Base-by-base conservation (phyloP, 2,113 vertebrate genomes). In the Podarcis cretensis region DNA sequence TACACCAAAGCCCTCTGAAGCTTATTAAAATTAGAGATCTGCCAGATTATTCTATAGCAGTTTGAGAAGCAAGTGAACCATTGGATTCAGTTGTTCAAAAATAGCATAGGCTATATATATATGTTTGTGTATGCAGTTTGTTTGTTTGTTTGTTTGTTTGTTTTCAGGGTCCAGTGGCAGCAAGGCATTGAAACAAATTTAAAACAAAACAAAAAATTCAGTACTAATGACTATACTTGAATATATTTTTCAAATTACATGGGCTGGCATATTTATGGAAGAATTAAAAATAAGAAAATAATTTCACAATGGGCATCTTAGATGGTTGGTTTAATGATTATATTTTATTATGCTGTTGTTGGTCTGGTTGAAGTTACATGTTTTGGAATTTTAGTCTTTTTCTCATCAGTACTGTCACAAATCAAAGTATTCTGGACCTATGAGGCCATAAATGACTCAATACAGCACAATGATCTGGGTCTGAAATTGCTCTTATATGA, bases 31-130 rank as follows among this genome's bases (percentile, higher is more conserved):
- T 94, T 90, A 92, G 92, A 95, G 92, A 92, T 92, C 86, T 91
- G 94, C 93, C 95, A 95, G 95, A 86, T 95, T 96, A 94, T 94
- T 95, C 91, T 86, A 86, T 87, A 94, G 89, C 87, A 91, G 94
- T 89, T 90, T 96, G 94, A 91, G 89, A 96, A 97, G 90, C 91
- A 93, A 95, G 93, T 92, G 93, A 96, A 93, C 94, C 96, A 96
- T 92, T 94, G 90, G 87, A 93, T 92, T 94, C 91, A 89, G 87
- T 92, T 66, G 88, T 95, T 96, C 89, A 93, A 93, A 92, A 94
- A 94, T 92, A 94, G 90, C 90, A 91, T 90, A 86, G 93, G 86
- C 94, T 93, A 92, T 93, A 90, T 90, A 90, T 90, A 89, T 86
- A 92, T 87, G 9, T 48, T 48, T 48, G 48, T 48, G 9, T 54